A percentile compares a stretch with the other conserved stretches of the same genome.
These are phyloP conservation scores for Drosophila quinaria DNA, from an alignment of 2,888 invertebrate genomes.

Conservation along the genomic window DNA sequence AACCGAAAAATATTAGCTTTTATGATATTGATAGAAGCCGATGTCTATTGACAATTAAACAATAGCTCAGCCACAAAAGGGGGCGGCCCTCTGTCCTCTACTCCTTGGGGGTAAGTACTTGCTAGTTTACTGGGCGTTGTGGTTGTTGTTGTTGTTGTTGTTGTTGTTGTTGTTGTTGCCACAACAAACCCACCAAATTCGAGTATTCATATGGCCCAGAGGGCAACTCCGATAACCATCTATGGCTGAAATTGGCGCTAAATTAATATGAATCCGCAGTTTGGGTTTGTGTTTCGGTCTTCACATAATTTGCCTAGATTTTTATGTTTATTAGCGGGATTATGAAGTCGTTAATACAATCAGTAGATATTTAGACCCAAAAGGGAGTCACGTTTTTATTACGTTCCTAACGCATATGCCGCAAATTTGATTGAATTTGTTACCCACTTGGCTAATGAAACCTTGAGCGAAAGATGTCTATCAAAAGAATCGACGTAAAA, in stretches of 20 bases:
- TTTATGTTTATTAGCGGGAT: constrained; percentile 83
- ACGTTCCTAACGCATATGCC: constrained; percentile 63
- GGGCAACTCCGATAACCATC: constrained; percentile 56
- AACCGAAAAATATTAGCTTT: constrained; percentile 84
- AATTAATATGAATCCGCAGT: constrained; percentile 60
- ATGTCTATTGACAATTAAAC: constrained; percentile 85
- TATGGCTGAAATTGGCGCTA: constrained; percentile 51
- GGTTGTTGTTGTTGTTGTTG: constrained; percentile 58
- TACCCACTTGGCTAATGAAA: constrained; percentile 11
- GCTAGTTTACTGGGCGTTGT: constrained; percentile 52
- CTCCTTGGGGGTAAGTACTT: constrained; percentile 49
- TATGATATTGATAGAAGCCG: constrained; percentile 83
- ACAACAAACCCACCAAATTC: constrained; percentile 35
- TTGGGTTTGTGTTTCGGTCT: constrained; percentile 20
- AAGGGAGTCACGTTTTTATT: constrained; percentile 22
- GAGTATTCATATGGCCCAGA: constrained; percentile 18
- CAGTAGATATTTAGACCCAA: constrained; percentile 60
- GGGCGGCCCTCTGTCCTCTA: constrained; percentile 35
- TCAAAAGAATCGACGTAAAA: background rate
- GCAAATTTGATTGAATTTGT: constrained; percentile 49
- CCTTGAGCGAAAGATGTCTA: too few species aligned
- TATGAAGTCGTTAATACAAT: constrained; percentile 81
- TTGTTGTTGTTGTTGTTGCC: constrained; percentile 60
- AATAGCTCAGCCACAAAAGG: constrained; percentile 55
- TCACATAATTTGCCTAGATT: constrained; percentile 69